Conservation (phyloP, 2,797 vertebrate species). For the Sebastes iracundus region DNA sequence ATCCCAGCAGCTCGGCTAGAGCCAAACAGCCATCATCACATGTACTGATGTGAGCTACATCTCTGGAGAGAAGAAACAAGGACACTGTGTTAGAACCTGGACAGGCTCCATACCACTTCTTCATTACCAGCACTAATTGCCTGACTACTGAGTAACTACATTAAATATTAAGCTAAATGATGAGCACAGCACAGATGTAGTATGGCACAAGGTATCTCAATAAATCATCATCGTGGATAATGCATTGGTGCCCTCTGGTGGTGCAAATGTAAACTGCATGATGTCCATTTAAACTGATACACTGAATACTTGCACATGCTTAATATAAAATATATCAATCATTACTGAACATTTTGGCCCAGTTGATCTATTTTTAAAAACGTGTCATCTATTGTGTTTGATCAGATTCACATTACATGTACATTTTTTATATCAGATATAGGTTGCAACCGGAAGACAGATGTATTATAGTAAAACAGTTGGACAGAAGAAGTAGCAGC, state of each 20-base stretch:
- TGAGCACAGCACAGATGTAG: neutral
- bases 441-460: neutral
- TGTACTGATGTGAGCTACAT: constrained; percentile 89
- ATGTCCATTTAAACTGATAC: neutral
- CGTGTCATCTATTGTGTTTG: neutral
- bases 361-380: neutral
- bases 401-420: neutral
- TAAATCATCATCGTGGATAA: neutral
- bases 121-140: neutral
- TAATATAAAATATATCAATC: too few species aligned
- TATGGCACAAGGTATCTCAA: neutral
- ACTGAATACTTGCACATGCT: neutral
- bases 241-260: constrained; percentile 8
- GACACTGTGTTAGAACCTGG: neutral
- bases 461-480: neutral
- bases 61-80: constrained; percentile 73
- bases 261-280: neutral
- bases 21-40: constrained; percentile 92
- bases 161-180: neutral
- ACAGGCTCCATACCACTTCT: neutral
- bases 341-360: neutral
- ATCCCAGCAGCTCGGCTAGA: constrained; percentile 90
- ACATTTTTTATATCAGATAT: neutral
- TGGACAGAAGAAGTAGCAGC: neutral
- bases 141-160: neutral